Conservation (phyloP, 1,140 invertebrate genomes). For the Yoshiicerus persimilis region DNA sequence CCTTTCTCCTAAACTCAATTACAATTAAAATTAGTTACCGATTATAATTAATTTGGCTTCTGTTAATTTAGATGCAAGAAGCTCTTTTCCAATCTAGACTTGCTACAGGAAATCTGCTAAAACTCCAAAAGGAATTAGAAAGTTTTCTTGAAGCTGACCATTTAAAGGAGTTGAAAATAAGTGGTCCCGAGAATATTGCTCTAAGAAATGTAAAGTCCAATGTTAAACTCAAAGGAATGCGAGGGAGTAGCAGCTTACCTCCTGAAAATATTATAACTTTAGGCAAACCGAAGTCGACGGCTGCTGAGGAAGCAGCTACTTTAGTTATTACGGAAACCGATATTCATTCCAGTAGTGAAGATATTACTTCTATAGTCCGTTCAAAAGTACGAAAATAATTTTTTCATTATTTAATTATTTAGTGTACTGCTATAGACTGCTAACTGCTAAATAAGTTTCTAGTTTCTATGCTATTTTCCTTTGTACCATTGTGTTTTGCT, state of each 20-base stretch:
- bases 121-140: conserved; percentile 37
- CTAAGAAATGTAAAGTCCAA: neutral
- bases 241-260: neutral
- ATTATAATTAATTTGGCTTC: neutral
- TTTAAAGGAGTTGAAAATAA: conserved; percentile 26
- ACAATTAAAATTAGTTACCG: too few species aligned
- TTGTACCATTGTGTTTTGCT: too few species aligned
- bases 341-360: conserved; percentile 7
- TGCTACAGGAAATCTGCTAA: conserved; percentile 30
- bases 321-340: neutral
- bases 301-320: neutral
- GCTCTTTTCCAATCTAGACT: conserved; percentile 42
- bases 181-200: neutral
- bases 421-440: too few species aligned
- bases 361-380: neutral
- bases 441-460: too few species aligned
- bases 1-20: too few species aligned
- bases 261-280: neutral
- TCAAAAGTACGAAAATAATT: neutral
- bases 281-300: neutral
- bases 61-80: conserved; percentile 43
- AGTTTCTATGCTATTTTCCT: too few species aligned
- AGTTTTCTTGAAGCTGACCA: conserved; percentile 28
- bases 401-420: too few species aligned
- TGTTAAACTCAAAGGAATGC: neutral